Evolutionary conservation across 2,797 vertebrate species (phyloP).

Genomic region (Holocentrus rufus): DNA sequence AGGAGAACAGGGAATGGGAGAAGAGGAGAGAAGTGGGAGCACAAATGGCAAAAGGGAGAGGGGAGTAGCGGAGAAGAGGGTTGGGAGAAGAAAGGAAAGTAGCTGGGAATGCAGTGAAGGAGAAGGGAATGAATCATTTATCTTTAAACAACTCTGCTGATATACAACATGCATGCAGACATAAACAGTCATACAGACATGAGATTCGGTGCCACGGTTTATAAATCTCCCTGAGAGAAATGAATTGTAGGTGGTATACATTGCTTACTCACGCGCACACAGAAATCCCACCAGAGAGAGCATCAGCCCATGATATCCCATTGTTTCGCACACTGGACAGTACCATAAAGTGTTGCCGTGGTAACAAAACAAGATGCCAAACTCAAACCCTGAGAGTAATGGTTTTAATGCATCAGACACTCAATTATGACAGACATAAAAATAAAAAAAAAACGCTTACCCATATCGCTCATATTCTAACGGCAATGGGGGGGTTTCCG

Average conservation of each 20-base stretch:
- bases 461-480: constrained; percentile 67
- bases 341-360: constrained; percentile 57
- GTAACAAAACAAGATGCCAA: constrained; percentile 73
- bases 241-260: constrained; percentile 15
- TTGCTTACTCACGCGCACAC: constrained; percentile 16
- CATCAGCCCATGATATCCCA: constrained; percentile 36
- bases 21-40: neutral
- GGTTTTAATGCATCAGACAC: constrained; percentile 67
- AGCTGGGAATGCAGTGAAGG: neutral
- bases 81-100: neutral
- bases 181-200: constrained; percentile 1
- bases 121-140: neutral
- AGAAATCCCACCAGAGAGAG: constrained; percentile 38
- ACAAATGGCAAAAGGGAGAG: neutral
- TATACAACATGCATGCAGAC: constrained; percentile 15
- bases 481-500: constrained; percentile 68
- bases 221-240: constrained; percentile 10
- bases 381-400: constrained; percentile 57
- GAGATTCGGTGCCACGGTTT: constrained; percentile 10
- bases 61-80: neutral
- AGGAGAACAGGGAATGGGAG: neutral
- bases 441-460: constrained; percentile 63
- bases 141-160: constrained; percentile 22
- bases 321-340: constrained; percentile 55
- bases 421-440: constrained; percentile 67